These are phyloP conservation scores for Eidolon dupreanum DNA, from an alignment of 2,797 vertebrate species.

Conservation along the genomic window DNA sequence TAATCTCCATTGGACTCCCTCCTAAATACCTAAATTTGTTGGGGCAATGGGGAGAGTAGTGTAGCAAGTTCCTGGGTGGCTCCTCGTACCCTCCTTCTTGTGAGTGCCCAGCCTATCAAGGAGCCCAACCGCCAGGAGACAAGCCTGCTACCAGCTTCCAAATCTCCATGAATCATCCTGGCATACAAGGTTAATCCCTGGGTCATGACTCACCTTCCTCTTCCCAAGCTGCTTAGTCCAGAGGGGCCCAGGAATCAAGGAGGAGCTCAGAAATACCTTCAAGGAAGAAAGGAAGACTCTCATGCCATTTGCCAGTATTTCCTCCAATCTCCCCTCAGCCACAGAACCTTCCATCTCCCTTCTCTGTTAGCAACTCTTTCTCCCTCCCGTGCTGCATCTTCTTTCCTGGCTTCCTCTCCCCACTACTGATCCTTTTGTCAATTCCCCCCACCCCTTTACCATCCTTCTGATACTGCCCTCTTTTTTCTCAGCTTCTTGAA, in stretches of 20 bases:
- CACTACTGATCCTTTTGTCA: background rate
- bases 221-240: background rate
- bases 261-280: background rate
- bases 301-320: background rate
- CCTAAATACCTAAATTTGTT: background rate
- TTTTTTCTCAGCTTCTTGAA: constrained; percentile 57
- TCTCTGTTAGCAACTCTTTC: background rate
- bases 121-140: background rate
- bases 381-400: background rate
- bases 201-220: constrained; percentile 34
- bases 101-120: background rate
- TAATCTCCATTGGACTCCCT: background rate
- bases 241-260: background rate
- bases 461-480: constrained; percentile 23
- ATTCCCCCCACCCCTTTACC: background rate
- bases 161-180: constrained; percentile 34
- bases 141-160: constrained; percentile 21
- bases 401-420: background rate
- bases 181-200: constrained; percentile 24
- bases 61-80: background rate
- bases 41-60: background rate
- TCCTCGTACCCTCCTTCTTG: background rate
- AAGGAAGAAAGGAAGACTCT: background rate
- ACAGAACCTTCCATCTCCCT: background rate
- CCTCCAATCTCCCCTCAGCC: background rate